Percentiles rank a stretch among this genome's conserved stretches.
phyloP scores from a whole-genome alignment of 2,888 invertebrate species.

The Apamea epomidion region DNA sequence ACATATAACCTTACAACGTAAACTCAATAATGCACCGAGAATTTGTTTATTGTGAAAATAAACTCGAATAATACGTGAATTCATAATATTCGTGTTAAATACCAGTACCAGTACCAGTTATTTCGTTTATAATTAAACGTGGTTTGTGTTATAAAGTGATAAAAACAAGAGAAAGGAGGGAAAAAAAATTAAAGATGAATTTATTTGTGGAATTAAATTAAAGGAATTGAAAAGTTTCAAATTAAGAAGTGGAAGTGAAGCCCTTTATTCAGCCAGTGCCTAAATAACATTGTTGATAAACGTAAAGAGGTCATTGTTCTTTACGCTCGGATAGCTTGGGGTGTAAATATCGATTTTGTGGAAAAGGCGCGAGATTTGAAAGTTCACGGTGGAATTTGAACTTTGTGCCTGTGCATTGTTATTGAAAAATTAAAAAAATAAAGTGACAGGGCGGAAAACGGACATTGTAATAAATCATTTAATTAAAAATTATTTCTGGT shows the following conservation, averaged over 20 bases:
- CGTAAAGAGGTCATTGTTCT: slow-evolving; percentile 82
- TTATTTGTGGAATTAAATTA: slow-evolving; percentile 42
- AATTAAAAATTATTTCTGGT: not conserved
- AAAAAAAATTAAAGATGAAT: slow-evolving; percentile 33
- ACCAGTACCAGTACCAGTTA: too few species aligned
- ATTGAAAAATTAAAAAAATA: not conserved
- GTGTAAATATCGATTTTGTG: slow-evolving; percentile 85
- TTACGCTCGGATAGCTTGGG: slow-evolving; percentile 67
- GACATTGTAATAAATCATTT: not conserved
- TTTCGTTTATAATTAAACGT: slow-evolving; percentile 12
- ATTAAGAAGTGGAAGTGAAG: slow-evolving; percentile 32
- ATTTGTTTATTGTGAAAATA: slow-evolving; percentile 61
- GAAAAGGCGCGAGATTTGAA: slow-evolving; percentile 82
- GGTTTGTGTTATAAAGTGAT: slow-evolving; percentile 46
- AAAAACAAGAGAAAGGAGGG: slow-evolving; percentile 51
- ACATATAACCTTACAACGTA: slow-evolving; percentile 84
- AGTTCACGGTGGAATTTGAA: slow-evolving; percentile 50
- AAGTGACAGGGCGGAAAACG: slow-evolving; percentile 43
- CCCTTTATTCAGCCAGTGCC: slow-evolving; percentile 41
- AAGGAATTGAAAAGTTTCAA: slow-evolving; percentile 60
- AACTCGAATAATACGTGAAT: slow-evolving; percentile 38
- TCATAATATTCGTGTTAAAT: slow-evolving; percentile 11
- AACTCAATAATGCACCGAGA: slow-evolving; percentile 74
- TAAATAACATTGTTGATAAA: slow-evolving; percentile 64
- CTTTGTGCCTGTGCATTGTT: slow-evolving; percentile 15